A percentile compares a stretch with the other conserved stretches of the same genome.
Evolutionary conservation across 2,888 invertebrate genomes (phyloP).

Genomic region (Phyllotreta striolata): DNA sequence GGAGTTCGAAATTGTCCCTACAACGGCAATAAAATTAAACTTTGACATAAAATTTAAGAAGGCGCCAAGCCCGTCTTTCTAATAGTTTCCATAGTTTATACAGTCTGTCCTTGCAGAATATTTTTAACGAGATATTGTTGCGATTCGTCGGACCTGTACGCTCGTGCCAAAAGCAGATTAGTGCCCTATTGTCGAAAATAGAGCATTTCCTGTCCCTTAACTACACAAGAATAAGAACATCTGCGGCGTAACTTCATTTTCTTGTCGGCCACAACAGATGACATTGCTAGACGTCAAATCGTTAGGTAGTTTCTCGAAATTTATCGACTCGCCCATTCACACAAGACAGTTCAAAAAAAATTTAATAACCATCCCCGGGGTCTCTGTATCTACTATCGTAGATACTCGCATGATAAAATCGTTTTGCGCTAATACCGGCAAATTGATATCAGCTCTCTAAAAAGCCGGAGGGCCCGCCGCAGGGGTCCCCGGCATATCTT

Average conservation of each 20-base stretch:
- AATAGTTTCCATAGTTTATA: too few relatives aligned
- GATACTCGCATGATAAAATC: too few relatives aligned
- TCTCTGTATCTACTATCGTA: too few relatives aligned
- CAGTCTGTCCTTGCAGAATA: too few relatives aligned
- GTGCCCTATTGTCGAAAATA: conserved; percentile 30
- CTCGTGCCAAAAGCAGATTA: conserved; percentile 29
- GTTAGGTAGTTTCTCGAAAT: conserved; percentile 11
- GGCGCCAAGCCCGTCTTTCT: too few relatives aligned
- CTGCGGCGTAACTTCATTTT: conserved; percentile 26
- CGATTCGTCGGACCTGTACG: not conserved
- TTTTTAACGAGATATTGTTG: too few relatives aligned
- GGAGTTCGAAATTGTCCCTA: not conserved
- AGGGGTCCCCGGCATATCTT: conserved; percentile 46
- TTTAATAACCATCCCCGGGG: too few relatives aligned
- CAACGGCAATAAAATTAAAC: conserved; percentile 10
- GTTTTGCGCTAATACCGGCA: conserved; percentile 23
- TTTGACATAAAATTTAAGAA: too few relatives aligned
- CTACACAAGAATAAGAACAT: conserved; percentile 22
- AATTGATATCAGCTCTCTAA: conserved; percentile 41
- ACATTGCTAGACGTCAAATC: conserved; percentile 21
- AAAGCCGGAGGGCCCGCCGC: conserved; percentile 36
- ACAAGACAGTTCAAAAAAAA: too few relatives aligned
- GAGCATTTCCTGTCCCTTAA: conserved; percentile 28
- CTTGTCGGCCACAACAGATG: conserved; percentile 26
- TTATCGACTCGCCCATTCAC: not conserved